Evolutionary conservation across 1,140 invertebrate genomes (phyloP).

Genomic region (Drosophila mauritiana): DNA sequence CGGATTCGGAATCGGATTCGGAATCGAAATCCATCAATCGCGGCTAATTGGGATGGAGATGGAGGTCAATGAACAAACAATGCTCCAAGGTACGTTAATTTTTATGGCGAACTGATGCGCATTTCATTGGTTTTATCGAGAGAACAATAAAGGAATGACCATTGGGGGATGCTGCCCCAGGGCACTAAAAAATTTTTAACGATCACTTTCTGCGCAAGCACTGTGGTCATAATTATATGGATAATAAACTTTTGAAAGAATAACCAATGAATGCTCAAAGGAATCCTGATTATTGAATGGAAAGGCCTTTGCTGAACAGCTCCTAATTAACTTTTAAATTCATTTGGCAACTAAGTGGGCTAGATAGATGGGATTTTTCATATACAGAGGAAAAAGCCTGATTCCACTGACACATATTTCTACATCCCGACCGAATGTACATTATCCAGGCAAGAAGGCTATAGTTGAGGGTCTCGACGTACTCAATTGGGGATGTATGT

Average conservation of each 20-base stretch:
- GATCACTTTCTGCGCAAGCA: constrained; percentile 11
- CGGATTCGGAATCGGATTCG: not conserved
- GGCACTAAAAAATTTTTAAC: constrained; percentile 14
- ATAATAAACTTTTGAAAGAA: constrained; percentile 3
- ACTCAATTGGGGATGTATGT: not conserved
- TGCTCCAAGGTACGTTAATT: constrained; percentile 18
- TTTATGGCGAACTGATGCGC: constrained; percentile 16
- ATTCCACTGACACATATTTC: constrained; percentile 41
- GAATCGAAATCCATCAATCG: constrained; percentile 34
- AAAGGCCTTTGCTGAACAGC: not conserved
- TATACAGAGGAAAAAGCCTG: constrained; percentile 19
- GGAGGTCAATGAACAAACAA: constrained; percentile 50
- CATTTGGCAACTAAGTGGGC: constrained; percentile 4
- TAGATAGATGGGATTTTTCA: constrained; percentile 2
- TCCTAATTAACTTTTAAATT: not conserved
- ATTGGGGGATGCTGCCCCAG: constrained; percentile 12
- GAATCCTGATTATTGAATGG: not conserved
- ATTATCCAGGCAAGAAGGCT: constrained; percentile 16
- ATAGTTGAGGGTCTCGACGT: constrained; percentile 1
- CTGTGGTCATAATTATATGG: constrained; percentile 17
- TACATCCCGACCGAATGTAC: constrained; percentile 37
- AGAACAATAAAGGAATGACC: constrained; percentile 4
- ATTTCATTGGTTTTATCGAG: constrained; percentile 1
- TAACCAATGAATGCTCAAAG: not conserved
- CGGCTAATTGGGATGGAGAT: constrained; percentile 30